phyloP scores from a whole-genome alignment of 1,140 invertebrate species.

The Drosophila kanapiae region DNA sequence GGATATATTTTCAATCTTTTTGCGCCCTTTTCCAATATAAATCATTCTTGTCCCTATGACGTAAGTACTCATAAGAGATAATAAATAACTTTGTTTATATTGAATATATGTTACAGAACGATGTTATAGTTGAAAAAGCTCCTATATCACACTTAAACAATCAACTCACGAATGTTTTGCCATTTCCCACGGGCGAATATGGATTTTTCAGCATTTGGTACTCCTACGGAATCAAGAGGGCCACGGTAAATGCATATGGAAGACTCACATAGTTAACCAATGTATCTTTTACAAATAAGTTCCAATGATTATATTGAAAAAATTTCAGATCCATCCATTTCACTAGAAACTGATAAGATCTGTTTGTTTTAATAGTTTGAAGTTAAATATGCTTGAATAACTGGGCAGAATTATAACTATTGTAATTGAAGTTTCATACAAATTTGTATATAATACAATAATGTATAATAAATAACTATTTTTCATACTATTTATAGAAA shows the following conservation, averaged over 20 bases:
- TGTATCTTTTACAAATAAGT: no score
- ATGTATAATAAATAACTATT: no score
- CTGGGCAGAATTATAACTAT: no score
- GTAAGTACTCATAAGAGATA: background rate
- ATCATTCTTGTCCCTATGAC: constrained; percentile 11
- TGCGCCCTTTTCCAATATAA: constrained; percentile 3
- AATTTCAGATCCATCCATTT: background rate
- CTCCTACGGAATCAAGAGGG: background rate
- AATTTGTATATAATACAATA: no score
- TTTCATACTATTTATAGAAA: no score
- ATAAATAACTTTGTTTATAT: background rate
- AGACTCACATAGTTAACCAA: no score
- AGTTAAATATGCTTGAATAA: no score
- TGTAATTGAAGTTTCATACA: no score
- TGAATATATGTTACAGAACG: background rate
- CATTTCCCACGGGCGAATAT: constrained; percentile 7
- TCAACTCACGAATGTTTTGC: background rate
- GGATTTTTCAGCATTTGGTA: constrained; percentile 9
- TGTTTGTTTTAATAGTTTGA: no score
- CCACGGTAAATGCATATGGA: constrained; percentile 3
- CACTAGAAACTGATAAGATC: background rate
- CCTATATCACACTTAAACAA: background rate
- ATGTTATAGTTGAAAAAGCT: background rate
- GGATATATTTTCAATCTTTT: background rate
- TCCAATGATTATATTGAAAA: no score